Conservation (phyloP, 1,140 invertebrate genomes). For the Pachypsylla venusta region DNA sequence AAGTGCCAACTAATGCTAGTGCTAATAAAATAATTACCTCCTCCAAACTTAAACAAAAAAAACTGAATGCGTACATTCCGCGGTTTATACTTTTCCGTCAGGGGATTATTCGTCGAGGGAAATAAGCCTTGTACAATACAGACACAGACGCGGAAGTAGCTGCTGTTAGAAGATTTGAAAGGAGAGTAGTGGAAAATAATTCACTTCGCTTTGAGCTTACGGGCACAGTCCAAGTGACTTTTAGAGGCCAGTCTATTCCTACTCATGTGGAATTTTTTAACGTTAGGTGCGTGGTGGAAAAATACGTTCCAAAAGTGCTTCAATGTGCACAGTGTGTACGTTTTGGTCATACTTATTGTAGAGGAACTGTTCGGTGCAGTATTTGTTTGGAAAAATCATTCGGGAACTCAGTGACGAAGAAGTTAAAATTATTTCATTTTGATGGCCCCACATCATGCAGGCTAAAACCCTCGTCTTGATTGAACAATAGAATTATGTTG, state of each 20-base stretch:
- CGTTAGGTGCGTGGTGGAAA: neutral
- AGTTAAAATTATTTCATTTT: too few relatives aligned
- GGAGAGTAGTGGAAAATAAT: neutral
- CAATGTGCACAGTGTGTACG: neutral
- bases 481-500: too few relatives aligned
- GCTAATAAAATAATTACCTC: neutral
- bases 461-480: too few relatives aligned
- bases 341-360: neutral
- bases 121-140: neutral
- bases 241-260: neutral
- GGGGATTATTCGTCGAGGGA: neutral
- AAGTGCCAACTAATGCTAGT: neutral
- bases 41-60: neutral
- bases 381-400: neutral
- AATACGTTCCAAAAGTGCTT: slow-evolving; percentile 1
- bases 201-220: neutral
- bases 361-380: neutral
- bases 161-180: neutral
- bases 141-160: neutral
- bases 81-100: neutral
- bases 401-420: too few relatives aligned
- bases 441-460: too few relatives aligned
- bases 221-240: neutral
- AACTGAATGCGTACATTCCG: neutral
- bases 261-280: neutral